phyloP scores from a whole-genome alignment of 2,888 invertebrate genomes.

The Lydus trimaculatus region DNA sequence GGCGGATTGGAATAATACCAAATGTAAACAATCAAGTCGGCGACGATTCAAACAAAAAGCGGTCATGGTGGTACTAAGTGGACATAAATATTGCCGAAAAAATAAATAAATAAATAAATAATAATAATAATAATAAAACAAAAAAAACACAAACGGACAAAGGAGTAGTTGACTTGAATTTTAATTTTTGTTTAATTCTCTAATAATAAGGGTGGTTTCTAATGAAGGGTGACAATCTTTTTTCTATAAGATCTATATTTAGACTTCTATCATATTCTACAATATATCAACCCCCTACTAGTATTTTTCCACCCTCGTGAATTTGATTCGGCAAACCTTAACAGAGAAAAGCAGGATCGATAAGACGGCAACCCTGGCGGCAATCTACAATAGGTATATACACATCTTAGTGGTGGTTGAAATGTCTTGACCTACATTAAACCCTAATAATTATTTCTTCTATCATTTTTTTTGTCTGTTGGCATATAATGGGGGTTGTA shows the following conservation, averaged over 20 bases:
- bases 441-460: not conserved
- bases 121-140: too few species aligned
- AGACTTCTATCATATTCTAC: too few species aligned
- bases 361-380: constrained; percentile 20
- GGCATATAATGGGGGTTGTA: not conserved
- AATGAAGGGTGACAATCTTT: not conserved
- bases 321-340: constrained; percentile 21
- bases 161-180: not conserved
- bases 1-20: not conserved
- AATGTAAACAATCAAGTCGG: constrained; percentile 4
- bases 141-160: not conserved
- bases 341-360: constrained; percentile 21
- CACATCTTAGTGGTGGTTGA: not conserved
- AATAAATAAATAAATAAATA: not conserved
- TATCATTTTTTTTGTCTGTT: too few species aligned
- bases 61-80: constrained; percentile 19
- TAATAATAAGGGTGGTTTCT: not conserved
- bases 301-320: constrained; percentile 8
- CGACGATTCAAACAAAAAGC: constrained; percentile 20
- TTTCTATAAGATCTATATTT: not conserved
- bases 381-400: not conserved
- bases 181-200: not conserved
- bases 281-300: not conserved
- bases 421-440: not conserved
- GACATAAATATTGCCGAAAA: not conserved